Base-by-base conservation (phyloP, 1,140 invertebrate species). In the Nasonia longicornis region DNA sequence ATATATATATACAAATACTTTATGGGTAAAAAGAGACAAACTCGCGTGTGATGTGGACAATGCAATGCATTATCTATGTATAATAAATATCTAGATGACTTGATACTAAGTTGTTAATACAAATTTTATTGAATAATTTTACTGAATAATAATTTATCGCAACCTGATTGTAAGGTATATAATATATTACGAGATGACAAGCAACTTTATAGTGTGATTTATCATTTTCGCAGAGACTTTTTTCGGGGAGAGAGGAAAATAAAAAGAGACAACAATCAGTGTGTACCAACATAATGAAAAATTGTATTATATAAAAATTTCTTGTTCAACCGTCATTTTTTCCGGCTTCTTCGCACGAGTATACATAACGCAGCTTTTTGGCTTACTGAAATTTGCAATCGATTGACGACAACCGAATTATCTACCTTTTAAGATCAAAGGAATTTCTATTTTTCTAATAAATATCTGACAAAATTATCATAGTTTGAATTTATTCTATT, bases 61-160 rank as follows among this genome's bases (percentile, higher is more conserved):
- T 83, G 82, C 77, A 74, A 83, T 83, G 80, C 82, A 82, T 76
- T 82, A 79, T 84, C 72, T 81, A 73, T 80, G 80, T 81, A 84
- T 82, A 79, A 77, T 83, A 79, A 82, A 83, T 77, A 83, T 70
- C 45, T 86, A 84, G 76, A 82, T 83, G 72, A 72, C 82, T 86
- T 79, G 79, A 81, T 77, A 74, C 12, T 84, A 85, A 86, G 79
- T 83, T 85, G 84, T 87, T 86, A 74, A 85, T 85, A 87, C 69
- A 86, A 82, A 86, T 85, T 82, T 86, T 85, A 78, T 82, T 26
- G 83, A 81, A 82, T 86, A 85, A 86, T 85, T 26, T 26, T 26
- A 26, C 26, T 26, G 26, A 26, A 26, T 26, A 26, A 26, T 26
- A 85, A 86, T 86, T 86, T 86, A 86, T 85, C 84, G 80, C 78